A percentile compares a stretch with the other conserved stretches of the same genome.
Conservation (phyloP, 2,113 vertebrate species). For the Dasyornis broadbenti region DNA sequence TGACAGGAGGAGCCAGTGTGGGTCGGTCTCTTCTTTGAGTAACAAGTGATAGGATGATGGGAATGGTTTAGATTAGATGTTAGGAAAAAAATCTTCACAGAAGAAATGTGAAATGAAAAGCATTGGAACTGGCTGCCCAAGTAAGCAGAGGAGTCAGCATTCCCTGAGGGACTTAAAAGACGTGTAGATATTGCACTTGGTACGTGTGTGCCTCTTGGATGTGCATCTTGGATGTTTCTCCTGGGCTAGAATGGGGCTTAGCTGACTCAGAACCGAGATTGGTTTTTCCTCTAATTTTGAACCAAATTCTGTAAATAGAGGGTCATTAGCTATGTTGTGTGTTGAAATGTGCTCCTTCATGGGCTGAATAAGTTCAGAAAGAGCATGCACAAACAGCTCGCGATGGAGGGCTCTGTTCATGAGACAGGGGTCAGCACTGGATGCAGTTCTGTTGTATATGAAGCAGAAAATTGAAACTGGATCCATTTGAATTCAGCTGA, state of each 20-base stretch:
- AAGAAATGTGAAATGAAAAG: neutral
- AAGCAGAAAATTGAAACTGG: neutral
- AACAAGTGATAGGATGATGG: neutral
- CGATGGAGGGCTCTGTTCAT: neutral
- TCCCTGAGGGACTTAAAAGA: neutral
- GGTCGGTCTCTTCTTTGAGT: neutral
- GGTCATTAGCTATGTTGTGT: neutral
- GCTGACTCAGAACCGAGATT: neutral
- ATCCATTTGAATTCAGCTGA: neutral
- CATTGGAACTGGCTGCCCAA: neutral
- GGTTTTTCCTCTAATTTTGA: neutral
- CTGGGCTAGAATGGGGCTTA: neutral
- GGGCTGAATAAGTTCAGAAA: neutral
- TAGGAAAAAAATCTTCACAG: neutral
- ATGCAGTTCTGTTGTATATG: neutral
- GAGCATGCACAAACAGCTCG: neutral
- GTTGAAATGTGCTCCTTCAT: neutral
- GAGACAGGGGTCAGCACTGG: neutral
- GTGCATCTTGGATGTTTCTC: neutral
- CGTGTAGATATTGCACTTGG: fast-evolving
- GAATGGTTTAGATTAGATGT: neutral
- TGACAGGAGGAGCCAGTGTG: neutral
- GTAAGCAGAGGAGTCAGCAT: neutral
- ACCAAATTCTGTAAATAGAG: neutral
- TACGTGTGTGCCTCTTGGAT: fast-evolving